Conservation (phyloP, 2,888 invertebrate species). For the Chirona hameri region DNA sequence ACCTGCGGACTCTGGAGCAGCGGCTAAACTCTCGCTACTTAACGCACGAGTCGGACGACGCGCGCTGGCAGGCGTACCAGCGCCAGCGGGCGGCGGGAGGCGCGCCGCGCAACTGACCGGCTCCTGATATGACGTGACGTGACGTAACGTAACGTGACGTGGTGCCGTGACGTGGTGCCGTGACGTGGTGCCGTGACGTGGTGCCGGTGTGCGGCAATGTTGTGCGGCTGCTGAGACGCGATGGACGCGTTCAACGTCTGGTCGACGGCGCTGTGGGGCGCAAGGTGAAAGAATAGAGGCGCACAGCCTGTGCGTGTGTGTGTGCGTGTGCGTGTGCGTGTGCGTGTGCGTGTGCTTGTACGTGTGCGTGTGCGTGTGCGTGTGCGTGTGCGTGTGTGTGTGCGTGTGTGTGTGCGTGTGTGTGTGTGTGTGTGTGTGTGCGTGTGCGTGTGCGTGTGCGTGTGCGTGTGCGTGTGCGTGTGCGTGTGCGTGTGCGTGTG, state of each 20-base stretch:
- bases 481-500: no score
- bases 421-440: no score
- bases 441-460: no score
- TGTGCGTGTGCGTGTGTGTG: no score
- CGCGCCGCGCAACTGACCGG: slow-evolving; percentile 3
- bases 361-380: no score
- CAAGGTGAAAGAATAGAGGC: no score
- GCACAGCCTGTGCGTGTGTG: neutral
- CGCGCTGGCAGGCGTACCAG: slow-evolving; percentile 71
- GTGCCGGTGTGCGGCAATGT: neutral
- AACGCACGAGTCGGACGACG: slow-evolving; percentile 89
- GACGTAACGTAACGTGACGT: neutral
- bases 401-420: no score
- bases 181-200: neutral
- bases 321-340: no score
- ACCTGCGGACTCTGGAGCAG: slow-evolving; percentile 80
- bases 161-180: no score
- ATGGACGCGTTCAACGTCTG: neutral
- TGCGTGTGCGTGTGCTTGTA: no score
- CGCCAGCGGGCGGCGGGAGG: slow-evolving; percentile 43
- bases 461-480: no score
- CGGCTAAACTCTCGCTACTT: slow-evolving; percentile 75
- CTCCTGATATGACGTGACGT: neutral
- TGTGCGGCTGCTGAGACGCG: neutral
- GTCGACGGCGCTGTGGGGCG: neutral